These are phyloP conservation scores for Pachycephus smyrnensis DNA, from an alignment of 2,888 invertebrate species.

Conservation along the genomic window DNA sequence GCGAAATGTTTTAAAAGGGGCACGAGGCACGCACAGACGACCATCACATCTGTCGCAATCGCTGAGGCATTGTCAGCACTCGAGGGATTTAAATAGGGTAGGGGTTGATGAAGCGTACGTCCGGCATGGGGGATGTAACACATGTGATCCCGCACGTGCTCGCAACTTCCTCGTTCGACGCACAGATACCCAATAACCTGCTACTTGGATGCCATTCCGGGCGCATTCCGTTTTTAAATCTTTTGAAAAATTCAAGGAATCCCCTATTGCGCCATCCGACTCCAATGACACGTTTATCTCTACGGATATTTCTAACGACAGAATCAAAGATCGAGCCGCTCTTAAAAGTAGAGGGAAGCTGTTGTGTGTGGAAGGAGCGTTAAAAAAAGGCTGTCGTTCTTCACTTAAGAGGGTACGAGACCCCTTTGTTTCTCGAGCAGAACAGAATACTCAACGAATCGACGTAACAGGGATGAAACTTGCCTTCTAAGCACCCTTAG, in stretches of 20 bases:
- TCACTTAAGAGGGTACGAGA: background rate
- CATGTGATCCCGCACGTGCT: slow-evolving; percentile 36
- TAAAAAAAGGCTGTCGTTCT: slow-evolving; percentile 3
- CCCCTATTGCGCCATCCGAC: background rate
- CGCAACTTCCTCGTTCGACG: background rate
- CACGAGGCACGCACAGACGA: slow-evolving; percentile 27
- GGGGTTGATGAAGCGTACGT: slow-evolving; percentile 5
- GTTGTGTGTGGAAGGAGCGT: background rate
- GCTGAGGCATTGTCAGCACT: slow-evolving; percentile 49
- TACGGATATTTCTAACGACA: background rate
- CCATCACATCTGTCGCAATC: slow-evolving; percentile 60
- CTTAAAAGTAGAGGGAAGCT: background rate
- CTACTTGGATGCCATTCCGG: background rate
- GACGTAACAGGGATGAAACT: background rate
- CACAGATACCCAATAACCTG: background rate
- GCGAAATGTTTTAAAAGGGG: slow-evolving; percentile 48
- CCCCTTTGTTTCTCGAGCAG: background rate
- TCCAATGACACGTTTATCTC: background rate
- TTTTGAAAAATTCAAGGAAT: background rate
- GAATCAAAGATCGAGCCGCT: background rate
- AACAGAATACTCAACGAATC: background rate
- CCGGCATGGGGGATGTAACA: slow-evolving; percentile 2
- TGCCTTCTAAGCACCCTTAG: background rate
- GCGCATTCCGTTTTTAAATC: background rate
- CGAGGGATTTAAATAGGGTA: slow-evolving; percentile 39